A percentile compares a stretch with the other conserved stretches of the same genome.
Conservation (phyloP, 2,888 invertebrate genomes). For the Panopea generosa region DNA sequence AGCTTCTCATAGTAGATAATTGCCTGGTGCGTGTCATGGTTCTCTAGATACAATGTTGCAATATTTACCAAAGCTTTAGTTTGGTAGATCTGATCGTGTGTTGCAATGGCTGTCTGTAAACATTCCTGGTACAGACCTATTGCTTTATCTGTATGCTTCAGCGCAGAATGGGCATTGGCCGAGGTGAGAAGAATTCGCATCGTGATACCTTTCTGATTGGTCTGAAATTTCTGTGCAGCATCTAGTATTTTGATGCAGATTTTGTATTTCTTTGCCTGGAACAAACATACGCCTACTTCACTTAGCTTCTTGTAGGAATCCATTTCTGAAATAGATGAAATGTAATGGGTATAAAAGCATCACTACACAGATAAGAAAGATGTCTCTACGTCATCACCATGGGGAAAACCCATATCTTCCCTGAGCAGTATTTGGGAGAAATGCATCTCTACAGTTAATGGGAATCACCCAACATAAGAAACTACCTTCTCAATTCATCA, state of each 20-base stretch:
- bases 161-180: slow-evolving; percentile 80
- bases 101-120: slow-evolving; percentile 77
- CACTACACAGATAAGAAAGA: not conserved
- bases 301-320: slow-evolving; percentile 82
- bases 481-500: no score
- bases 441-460: no score
- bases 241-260: slow-evolving; percentile 79
- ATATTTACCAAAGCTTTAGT: slow-evolving; percentile 82
- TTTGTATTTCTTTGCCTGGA: slow-evolving; percentile 75
- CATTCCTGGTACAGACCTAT: slow-evolving; percentile 82
- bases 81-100: slow-evolving; percentile 82
- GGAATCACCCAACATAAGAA: no score
- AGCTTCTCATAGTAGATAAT: slow-evolving; percentile 83
- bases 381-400: no score
- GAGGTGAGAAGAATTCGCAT: slow-evolving; percentile 81
- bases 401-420: no score
- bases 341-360: not conserved
- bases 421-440: no score
- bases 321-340: slow-evolving; percentile 74
- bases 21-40: slow-evolving; percentile 79
- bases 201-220: slow-evolving; percentile 82
- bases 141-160: slow-evolving; percentile 77
- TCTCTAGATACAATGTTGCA: slow-evolving; percentile 81
- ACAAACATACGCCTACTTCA: slow-evolving; percentile 82
- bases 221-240: slow-evolving; percentile 80